These are phyloP conservation scores for Anoplius nigerrimus DNA, from an alignment of 2,888 invertebrate genomes.

Conservation along the genomic window DNA sequence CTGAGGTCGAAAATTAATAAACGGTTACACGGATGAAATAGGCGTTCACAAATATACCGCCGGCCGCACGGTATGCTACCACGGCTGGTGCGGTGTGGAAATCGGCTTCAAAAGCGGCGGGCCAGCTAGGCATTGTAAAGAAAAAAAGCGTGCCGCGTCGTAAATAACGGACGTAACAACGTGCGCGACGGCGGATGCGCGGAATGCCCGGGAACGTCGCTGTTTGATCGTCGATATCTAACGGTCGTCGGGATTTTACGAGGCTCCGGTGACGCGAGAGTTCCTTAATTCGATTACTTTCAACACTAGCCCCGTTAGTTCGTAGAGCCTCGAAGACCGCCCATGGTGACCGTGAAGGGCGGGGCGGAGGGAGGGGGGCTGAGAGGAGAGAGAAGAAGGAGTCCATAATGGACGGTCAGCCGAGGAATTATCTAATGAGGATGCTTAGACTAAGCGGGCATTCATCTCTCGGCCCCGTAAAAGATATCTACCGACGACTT, in stretches of 20 bases:
- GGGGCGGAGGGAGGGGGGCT: slow-evolving; percentile 8
- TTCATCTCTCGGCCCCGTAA: slow-evolving; percentile 30
- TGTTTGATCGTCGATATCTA: slow-evolving; percentile 22
- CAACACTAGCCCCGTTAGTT: slow-evolving; percentile 32
- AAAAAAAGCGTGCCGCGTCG: too few relatives aligned
- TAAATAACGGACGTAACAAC: neutral
- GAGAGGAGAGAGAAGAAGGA: neutral
- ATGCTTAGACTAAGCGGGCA: slow-evolving; percentile 32
- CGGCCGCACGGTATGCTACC: too few relatives aligned
- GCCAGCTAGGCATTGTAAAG: too few relatives aligned
- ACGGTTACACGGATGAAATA: too few relatives aligned
- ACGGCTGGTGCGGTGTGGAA: too few relatives aligned
- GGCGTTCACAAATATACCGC: too few relatives aligned
- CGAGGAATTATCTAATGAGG: slow-evolving; percentile 52
- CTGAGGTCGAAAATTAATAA: too few relatives aligned
- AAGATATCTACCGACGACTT: slow-evolving; percentile 34
- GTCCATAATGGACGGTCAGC: slow-evolving; percentile 41
- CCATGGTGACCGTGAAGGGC: slow-evolving; percentile 35
- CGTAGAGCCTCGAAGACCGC: slow-evolving; percentile 40
- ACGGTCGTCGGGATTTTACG: slow-evolving; percentile 17
- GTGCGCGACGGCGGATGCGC: neutral
- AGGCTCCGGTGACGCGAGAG: slow-evolving; percentile 26
- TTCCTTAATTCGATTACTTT: slow-evolving; percentile 49
- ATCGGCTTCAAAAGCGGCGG: too few relatives aligned
- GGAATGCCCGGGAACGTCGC: neutral